Conservation (phyloP, 2,888 invertebrate species). For the Bimastos eiseni region DNA sequence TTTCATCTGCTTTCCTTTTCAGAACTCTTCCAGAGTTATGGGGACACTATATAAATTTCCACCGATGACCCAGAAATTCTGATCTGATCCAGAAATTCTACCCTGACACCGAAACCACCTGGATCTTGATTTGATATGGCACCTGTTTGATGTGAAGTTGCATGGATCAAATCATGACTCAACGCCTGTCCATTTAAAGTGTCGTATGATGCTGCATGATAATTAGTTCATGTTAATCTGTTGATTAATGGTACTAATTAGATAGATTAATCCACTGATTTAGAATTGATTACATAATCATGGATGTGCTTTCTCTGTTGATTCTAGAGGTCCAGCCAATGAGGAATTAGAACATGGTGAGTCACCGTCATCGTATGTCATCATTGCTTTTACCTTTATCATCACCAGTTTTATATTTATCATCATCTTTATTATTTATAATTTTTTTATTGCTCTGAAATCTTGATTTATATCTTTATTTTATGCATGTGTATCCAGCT, state of each 20-base stretch:
- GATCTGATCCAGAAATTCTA: too few relatives aligned
- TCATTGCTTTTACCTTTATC: constrained; percentile 45
- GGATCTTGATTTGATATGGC: background rate
- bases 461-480: background rate
- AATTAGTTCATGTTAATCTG: too few relatives aligned
- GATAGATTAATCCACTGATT: too few relatives aligned
- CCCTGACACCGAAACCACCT: too few relatives aligned
- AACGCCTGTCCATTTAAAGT: too few relatives aligned
- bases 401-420: constrained; percentile 45
- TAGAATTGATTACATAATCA: background rate
- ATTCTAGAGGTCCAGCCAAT: background rate
- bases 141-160: background rate
- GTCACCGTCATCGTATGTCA: too few relatives aligned
- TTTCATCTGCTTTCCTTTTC: background rate
- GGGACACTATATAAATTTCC: background rate
- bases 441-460: background rate
- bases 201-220: too few relatives aligned
- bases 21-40: background rate
- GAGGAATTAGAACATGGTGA: background rate
- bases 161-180: too few relatives aligned
- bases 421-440: too few relatives aligned
- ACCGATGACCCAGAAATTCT: too few relatives aligned
- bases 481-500: background rate
- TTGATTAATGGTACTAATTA: too few relatives aligned
- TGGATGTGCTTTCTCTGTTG: background rate